phyloP scores from a whole-genome alignment of 2,113 vertebrate genomes.

The Cavia aperea region DNA sequence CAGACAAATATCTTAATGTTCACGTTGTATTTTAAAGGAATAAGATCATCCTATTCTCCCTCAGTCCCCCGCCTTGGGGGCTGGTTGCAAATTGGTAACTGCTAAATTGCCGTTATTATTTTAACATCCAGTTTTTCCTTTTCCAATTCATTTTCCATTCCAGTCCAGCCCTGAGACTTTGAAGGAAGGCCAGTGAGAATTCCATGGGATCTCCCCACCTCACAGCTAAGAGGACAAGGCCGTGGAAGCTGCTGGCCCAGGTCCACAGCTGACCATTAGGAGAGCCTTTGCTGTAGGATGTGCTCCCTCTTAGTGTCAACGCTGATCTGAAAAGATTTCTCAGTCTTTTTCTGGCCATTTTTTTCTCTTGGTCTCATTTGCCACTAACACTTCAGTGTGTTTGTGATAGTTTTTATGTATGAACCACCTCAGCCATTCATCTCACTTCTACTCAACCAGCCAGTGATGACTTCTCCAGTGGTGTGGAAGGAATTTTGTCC shows the following conservation, averaged over 20 bases:
- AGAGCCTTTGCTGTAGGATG: background rate
- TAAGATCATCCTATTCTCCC: background rate
- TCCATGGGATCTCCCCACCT: background rate
- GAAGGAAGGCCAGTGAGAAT: background rate
- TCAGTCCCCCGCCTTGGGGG: background rate
- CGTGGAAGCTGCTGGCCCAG: no score
- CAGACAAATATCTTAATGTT: background rate
- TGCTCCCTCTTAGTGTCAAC: rapidly evolving
- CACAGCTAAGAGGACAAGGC: background rate
- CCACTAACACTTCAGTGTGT: background rate
- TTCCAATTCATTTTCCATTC: background rate
- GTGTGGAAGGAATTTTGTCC: background rate
- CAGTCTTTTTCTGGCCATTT: background rate
- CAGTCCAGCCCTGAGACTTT: background rate
- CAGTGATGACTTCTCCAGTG: rapidly evolving
- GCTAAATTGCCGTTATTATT: background rate
- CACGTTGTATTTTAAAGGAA: background rate
- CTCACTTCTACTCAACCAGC: background rate
- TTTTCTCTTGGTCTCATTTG: background rate
- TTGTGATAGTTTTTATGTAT: background rate
- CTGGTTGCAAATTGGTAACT: background rate
- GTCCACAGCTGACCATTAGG: background rate
- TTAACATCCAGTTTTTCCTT: background rate
- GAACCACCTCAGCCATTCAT: background rate
- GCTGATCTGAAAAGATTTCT: background rate